Percentiles rank a stretch among this genome's conserved stretches.
Conservation (phyloP, 2,113 vertebrate species). For the Bufo gargarizans region DNA sequence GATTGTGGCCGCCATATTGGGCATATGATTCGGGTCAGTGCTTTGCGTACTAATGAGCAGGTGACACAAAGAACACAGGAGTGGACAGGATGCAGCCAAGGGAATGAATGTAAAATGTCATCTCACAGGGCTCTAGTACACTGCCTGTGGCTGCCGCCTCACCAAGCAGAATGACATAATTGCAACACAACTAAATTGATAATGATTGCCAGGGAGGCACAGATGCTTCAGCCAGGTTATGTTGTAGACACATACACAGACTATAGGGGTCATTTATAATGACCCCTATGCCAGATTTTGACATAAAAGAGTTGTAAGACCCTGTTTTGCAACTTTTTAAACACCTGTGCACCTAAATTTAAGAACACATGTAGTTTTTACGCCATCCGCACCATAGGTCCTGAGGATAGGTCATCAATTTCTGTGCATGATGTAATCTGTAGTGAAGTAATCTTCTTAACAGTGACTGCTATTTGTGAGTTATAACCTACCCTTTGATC, state of each 20-base stretch:
- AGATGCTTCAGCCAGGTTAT: background rate
- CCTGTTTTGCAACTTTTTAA: too few relatives aligned
- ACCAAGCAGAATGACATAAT: conserved; percentile 23
- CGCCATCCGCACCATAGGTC: too few relatives aligned
- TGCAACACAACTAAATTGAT: conserved; percentile 25
- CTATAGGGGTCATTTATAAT: too few relatives aligned
- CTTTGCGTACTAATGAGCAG: background rate
- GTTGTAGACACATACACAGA: background rate
- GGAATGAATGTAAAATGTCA: conserved; percentile 15
- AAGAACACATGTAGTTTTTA: too few relatives aligned
- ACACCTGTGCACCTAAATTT: too few relatives aligned
- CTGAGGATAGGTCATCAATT: too few relatives aligned
- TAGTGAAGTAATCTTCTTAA: too few relatives aligned
- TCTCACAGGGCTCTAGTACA: background rate
- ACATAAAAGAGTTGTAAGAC: too few relatives aligned
- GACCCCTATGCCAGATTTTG: too few relatives aligned
- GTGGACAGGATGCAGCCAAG: background rate
- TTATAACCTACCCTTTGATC: too few relatives aligned
- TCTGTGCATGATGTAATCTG: too few relatives aligned
- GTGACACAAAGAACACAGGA: background rate
- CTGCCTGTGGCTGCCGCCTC: conserved; percentile 7
- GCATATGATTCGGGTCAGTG: background rate
- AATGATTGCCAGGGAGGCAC: conserved; percentile 4
- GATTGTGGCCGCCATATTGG: background rate
- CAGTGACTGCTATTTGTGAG: too few relatives aligned